phyloP scores from a whole-genome alignment of 1,140 invertebrate species.

The Aphaenogaster ashmeadi region DNA sequence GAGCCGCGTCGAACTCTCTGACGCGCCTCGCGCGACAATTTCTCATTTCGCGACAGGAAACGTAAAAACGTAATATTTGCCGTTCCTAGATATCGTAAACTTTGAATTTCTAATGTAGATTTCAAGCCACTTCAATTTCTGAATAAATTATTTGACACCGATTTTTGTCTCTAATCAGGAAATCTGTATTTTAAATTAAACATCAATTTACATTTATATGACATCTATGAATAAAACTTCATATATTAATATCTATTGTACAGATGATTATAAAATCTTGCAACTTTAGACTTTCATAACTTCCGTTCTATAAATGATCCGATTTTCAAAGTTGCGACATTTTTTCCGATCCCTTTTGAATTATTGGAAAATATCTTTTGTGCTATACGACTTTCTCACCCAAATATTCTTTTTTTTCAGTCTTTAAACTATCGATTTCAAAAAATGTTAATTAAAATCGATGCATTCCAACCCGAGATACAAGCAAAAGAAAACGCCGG shows the following conservation, averaged over 20 bases:
- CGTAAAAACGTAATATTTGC: slow-evolving; percentile 1
- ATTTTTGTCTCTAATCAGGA: not conserved
- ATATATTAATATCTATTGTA: not conserved
- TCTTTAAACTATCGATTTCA: too few species aligned
- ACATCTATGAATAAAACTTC: not conserved
- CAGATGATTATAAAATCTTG: not conserved
- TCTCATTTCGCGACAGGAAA: slow-evolving; percentile 24
- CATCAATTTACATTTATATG: not conserved
- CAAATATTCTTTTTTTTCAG: too few species aligned
- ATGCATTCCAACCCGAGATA: too few species aligned
- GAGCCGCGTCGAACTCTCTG: slow-evolving; percentile 50
- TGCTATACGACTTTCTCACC: too few species aligned
- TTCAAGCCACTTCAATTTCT: not conserved
- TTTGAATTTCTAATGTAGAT: not conserved
- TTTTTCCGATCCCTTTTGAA: too few species aligned
- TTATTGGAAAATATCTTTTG: too few species aligned
- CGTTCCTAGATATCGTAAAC: not conserved
- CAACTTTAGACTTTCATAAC: not conserved
- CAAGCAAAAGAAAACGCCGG: too few species aligned
- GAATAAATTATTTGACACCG: not conserved
- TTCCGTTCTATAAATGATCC: not conserved
- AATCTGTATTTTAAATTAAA: not conserved
- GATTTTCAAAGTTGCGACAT: too few species aligned
- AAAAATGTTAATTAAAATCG: too few species aligned
- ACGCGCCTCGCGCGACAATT: slow-evolving; percentile 28